These are phyloP conservation scores for Limnephilus marmoratus DNA, from an alignment of 2,888 invertebrate genomes.

Conservation along the genomic window DNA sequence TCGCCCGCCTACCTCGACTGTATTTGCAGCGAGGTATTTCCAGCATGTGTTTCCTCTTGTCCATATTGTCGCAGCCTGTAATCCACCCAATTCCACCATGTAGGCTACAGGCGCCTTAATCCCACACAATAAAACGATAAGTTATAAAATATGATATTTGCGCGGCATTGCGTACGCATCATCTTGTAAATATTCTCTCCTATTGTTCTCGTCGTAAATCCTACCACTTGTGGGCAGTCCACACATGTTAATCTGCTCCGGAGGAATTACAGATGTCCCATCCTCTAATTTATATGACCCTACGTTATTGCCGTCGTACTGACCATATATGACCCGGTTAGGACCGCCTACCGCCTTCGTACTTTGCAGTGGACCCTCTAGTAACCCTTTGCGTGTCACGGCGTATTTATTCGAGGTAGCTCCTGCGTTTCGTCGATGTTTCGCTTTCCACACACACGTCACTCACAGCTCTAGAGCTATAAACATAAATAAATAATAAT, in stretches of 20 bases:
- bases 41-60: neutral
- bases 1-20: neutral
- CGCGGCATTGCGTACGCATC: neutral
- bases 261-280: conserved; percentile 32
- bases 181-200: neutral
- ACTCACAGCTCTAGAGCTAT: no score
- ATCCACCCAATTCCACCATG: neutral
- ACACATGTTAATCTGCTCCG: conserved; percentile 29
- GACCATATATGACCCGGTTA: conserved; percentile 29
- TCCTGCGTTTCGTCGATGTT: neutral
- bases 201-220: neutral
- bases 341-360: conserved; percentile 24
- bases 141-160: neutral
- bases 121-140: neutral
- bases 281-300: conserved; percentile 26
- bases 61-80: neutral
- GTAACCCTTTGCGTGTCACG: neutral
- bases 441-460: neutral
- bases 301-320: conserved; percentile 22
- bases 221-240: conserved; percentile 15
- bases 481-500: no score
- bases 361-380: conserved; percentile 5
- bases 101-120: neutral
- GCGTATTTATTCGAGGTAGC: neutral
- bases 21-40: neutral